Evolutionary conservation across 2,797 vertebrate genomes (phyloP).

Genomic region (Numenius phaeopus): DNA sequence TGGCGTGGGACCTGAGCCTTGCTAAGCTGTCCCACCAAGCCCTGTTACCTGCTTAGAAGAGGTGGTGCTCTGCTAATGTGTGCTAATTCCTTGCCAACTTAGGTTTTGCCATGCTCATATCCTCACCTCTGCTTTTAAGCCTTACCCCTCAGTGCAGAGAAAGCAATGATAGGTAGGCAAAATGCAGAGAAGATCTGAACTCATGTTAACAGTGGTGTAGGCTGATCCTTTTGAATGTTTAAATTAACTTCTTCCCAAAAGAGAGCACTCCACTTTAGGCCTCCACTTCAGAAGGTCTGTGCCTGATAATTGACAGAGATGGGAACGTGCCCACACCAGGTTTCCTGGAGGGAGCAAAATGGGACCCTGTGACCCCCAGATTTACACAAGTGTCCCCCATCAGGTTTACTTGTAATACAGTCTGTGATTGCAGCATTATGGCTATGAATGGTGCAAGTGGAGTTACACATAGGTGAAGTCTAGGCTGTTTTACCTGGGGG

Average conservation of each 20-base stretch:
- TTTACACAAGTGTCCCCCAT: too few species aligned
- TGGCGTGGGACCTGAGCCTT: background rate
- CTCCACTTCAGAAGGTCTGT: background rate
- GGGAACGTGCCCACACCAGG: background rate
- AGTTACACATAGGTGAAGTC: fast-evolving
- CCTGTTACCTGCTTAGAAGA: background rate
- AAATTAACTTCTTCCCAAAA: background rate
- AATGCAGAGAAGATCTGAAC: background rate
- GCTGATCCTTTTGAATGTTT: background rate
- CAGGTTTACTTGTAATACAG: background rate
- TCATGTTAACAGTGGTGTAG: background rate
- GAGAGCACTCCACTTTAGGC: too few species aligned
- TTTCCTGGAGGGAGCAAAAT: background rate
- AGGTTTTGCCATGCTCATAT: background rate
- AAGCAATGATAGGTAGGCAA: background rate
- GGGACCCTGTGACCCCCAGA: background rate
- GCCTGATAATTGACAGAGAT: background rate
- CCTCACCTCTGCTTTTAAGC: background rate
- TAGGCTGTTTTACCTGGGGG: background rate
- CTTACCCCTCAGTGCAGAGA: background rate
- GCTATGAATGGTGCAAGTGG: background rate
- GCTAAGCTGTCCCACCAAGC: background rate
- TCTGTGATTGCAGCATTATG: fast-evolving
- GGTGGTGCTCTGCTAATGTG: background rate
- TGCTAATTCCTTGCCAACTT: background rate